Evolutionary conservation across 2,113 vertebrate species (phyloP).

Genomic region (Nyctereutes procyonoides): DNA sequence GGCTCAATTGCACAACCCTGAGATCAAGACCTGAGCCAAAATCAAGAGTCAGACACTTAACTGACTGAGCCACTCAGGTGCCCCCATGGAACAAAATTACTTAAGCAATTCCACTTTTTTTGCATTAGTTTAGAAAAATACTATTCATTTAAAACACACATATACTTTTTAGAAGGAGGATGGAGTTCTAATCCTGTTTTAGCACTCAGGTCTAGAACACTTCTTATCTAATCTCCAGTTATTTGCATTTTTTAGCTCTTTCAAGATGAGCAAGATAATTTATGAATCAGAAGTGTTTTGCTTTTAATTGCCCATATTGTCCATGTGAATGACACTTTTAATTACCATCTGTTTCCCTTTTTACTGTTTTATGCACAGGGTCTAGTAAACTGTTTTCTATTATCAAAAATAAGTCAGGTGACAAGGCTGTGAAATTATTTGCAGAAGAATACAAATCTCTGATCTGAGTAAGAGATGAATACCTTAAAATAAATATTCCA

Average conservation of each 20-base stretch:
- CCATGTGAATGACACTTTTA: constrained; percentile 47
- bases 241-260: constrained; percentile 15
- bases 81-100: background rate
- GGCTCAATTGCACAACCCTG: background rate
- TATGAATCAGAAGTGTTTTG: constrained; percentile 39
- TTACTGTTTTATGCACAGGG: background rate
- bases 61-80: background rate
- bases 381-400: constrained; percentile 2
- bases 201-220: background rate
- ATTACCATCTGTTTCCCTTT: constrained; percentile 46
- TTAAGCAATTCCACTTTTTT: background rate
- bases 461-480: background rate
- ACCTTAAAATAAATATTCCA: constrained; percentile 24
- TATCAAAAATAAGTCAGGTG: constrained; percentile 42
- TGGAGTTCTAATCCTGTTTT: background rate
- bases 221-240: background rate
- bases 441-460: constrained; percentile 9
- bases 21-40: background rate
- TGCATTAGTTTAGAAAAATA: constrained; percentile 15
- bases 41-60: background rate
- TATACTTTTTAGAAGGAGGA: background rate
- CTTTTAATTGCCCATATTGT: background rate
- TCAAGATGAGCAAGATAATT: background rate
- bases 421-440: background rate
- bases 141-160: background rate